Conservation (phyloP, 2,888 invertebrate species). For the Chironomus tentans region DNA sequence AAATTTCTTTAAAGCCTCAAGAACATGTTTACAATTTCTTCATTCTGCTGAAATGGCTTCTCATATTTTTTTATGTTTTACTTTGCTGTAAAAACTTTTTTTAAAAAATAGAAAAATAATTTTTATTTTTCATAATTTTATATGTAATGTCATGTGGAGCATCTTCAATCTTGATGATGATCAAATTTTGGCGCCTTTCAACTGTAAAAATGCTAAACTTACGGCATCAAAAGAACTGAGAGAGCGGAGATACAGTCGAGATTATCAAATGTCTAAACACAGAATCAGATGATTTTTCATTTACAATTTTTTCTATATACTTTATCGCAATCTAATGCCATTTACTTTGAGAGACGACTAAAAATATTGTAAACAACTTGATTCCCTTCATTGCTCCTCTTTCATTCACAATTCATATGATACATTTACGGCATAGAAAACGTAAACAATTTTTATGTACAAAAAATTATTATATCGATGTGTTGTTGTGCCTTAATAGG, state of each 20-base stretch:
- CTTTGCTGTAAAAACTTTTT: too few relatives aligned
- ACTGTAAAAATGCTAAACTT: background rate
- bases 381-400: background rate
- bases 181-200: constrained; percentile 1
- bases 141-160: background rate
- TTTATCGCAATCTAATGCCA: background rate
- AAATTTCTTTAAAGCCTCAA: background rate
- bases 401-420: background rate
- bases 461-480: too few relatives aligned
- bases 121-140: too few relatives aligned
- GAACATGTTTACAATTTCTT: constrained; percentile 7
- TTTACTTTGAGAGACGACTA: background rate
- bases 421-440: background rate
- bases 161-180: background rate
- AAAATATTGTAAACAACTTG: background rate
- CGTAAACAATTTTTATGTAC: background rate
- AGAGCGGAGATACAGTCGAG: background rate
- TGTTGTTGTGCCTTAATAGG: too few relatives aligned
- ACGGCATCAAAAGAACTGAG: background rate
- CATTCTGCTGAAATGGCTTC: background rate
- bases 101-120: too few relatives aligned
- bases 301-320: background rate
- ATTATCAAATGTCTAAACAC: background rate
- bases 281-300: background rate
- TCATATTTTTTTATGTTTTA: too few relatives aligned